Conservation (phyloP, 2,113 vertebrate species). For the Daphoenositta chrysoptera region DNA sequence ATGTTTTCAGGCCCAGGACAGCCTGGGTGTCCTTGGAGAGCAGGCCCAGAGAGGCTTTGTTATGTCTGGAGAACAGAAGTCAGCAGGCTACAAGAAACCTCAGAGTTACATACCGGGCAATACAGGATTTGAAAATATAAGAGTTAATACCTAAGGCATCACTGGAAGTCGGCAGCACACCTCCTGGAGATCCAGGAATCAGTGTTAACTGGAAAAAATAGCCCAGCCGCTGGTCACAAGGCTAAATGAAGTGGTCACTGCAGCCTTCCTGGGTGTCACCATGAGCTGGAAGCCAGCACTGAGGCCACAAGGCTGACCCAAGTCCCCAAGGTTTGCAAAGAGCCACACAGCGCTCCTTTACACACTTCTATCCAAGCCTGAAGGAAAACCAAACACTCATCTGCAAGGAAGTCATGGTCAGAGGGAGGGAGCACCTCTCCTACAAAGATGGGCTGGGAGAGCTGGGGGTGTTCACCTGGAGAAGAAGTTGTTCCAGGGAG, state of each 20-base stretch:
- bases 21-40: too few relatives aligned
- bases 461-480: neutral
- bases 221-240: neutral
- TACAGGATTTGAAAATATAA: too few relatives aligned
- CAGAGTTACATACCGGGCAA: too few relatives aligned
- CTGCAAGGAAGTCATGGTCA: neutral
- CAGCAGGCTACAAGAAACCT: too few relatives aligned
- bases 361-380: neutral
- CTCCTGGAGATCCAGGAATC: neutral
- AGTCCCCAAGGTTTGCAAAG: neutral
- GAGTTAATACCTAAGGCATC: too few relatives aligned
- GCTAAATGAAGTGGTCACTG: neutral
- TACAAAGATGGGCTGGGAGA: neutral
- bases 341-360: neutral
- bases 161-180: slow-evolving; percentile 20
- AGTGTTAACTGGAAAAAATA: neutral
- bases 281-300: neutral
- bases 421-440: neutral
- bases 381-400: neutral
- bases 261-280: neutral
- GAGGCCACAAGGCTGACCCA: neutral
- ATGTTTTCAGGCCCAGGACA: too few relatives aligned
- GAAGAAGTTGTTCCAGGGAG: neutral
- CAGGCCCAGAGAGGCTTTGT: too few relatives aligned
- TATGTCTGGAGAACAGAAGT: too few relatives aligned